Conservation (phyloP, 2,888 invertebrate genomes). For the Scaptomyza tumidula region DNA sequence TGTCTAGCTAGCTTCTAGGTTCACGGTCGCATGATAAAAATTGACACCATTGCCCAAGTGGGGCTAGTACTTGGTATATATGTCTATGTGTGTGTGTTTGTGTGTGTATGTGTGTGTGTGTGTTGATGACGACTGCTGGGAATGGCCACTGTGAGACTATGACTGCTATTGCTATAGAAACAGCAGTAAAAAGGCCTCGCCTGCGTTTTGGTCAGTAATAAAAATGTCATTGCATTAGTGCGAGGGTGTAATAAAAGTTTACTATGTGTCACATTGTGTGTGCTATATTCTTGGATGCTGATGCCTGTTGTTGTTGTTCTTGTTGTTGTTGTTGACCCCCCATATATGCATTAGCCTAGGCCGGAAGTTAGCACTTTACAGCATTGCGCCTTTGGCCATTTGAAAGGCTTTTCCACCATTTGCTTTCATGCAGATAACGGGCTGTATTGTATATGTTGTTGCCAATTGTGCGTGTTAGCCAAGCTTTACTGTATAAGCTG, state of each 20-base stretch:
- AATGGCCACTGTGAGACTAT: slow-evolving; percentile 7
- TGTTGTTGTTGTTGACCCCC: slow-evolving; percentile 33
- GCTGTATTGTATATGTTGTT: slow-evolving; percentile 24
- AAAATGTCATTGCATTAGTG: slow-evolving; percentile 78
- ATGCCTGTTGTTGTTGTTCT: slow-evolving; percentile 22
- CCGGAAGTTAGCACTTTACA: slow-evolving; percentile 74
- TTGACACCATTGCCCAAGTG: slow-evolving; percentile 63
- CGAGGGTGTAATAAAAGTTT: slow-evolving; percentile 70
- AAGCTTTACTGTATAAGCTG: slow-evolving; percentile 35
- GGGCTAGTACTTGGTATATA: slow-evolving; percentile 3
- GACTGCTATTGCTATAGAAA: slow-evolving; percentile 15
- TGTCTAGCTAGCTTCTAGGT: slow-evolving; percentile 36
- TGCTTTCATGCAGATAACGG: slow-evolving; percentile 51
- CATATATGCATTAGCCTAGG: slow-evolving; percentile 57
- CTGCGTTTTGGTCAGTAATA: slow-evolving; percentile 69
- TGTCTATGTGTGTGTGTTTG: not conserved
- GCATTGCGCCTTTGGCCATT: slow-evolving; percentile 42
- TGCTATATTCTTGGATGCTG: slow-evolving; percentile 40
- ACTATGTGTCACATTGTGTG: slow-evolving; percentile 78
- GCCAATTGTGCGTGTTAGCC: slow-evolving; percentile 5
- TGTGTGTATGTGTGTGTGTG: slow-evolving; percentile 1
- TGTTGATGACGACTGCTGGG: not conserved
- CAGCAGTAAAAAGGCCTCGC: slow-evolving; percentile 60
- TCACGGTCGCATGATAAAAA: slow-evolving; percentile 75
- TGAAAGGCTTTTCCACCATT: slow-evolving; percentile 58